A percentile compares a stretch with the other conserved stretches of the same genome.
Conservation (phyloP, 2,888 invertebrate genomes). For the Ichneumon xanthorius region DNA sequence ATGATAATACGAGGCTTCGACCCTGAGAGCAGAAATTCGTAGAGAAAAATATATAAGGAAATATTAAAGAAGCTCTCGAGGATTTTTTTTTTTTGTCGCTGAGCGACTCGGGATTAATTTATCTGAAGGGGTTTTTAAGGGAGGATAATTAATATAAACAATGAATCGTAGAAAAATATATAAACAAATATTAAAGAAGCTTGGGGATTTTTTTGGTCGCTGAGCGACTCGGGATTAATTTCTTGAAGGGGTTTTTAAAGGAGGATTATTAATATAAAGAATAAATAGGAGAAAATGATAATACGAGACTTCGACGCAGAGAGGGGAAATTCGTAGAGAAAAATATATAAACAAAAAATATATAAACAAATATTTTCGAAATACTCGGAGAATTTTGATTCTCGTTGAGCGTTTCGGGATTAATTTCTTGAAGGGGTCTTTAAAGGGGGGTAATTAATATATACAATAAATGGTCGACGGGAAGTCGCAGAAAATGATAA, state of each 20-base stretch:
- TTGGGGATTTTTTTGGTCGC: too few species aligned
- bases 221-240: too few species aligned
- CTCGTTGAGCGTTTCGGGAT: not conserved
- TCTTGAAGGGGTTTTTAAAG: too few species aligned
- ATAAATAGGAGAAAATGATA: conserved; percentile 45
- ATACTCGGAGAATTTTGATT: too few species aligned
- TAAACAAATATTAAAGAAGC: too few species aligned
- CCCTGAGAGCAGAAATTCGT: not conserved
- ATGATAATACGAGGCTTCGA: conserved; percentile 50
- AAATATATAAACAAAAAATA: not conserved
- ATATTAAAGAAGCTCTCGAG: too few species aligned
- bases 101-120: too few species aligned
- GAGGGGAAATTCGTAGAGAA: not conserved
- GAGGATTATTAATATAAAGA: too few species aligned
- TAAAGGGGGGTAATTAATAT: conserved; percentile 22
- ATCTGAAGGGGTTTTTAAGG: too few species aligned
- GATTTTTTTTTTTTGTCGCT: too few species aligned
- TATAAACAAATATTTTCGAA: too few species aligned
- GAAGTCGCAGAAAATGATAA: conserved; percentile 64
- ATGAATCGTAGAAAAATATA: conserved; percentile 4
- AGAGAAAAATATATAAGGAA: not conserved
- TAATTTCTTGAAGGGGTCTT: not conserved
- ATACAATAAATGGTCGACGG: conserved; percentile 41
- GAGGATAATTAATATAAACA: too few species aligned
- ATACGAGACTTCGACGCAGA: conserved; percentile 16